These are phyloP conservation scores for Linnaemya tessellans DNA, from an alignment of 2,888 invertebrate genomes.

Conservation along the genomic window DNA sequence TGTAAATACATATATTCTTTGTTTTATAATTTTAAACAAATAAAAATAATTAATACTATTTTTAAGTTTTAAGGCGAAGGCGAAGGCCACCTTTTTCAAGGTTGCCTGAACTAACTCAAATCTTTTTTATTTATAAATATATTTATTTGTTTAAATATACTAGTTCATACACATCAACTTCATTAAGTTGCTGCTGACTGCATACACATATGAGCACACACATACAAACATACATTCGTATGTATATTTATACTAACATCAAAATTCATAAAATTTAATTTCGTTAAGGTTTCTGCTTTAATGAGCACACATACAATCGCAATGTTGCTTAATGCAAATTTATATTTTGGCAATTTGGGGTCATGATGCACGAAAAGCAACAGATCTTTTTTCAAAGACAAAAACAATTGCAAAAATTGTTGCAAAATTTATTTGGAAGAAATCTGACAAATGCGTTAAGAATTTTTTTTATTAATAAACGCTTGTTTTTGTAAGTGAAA, in stretches of 20 bases:
- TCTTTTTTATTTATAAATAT: no score
- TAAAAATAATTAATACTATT: slow-evolving; percentile 22
- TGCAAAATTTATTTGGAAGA: no score
- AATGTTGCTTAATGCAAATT: neutral
- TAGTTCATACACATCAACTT: neutral
- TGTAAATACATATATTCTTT: neutral
- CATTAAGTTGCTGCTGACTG: slow-evolving; percentile 2
- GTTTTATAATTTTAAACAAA: slow-evolving; percentile 17
- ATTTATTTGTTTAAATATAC: neutral
- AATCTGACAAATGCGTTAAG: no score
- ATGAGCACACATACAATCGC: neutral
- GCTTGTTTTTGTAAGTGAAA: no score
- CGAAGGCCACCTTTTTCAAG: slow-evolving; percentile 72
- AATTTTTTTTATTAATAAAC: no score
- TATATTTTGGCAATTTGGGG: neutral
- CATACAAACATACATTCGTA: neutral
- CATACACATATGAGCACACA: neutral
- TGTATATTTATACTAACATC: neutral
- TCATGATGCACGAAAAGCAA: neutral
- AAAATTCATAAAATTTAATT: slow-evolving; percentile 36
- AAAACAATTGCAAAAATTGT: no score
- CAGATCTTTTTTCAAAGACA: neutral
- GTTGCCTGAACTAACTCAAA: slow-evolving; percentile 53
- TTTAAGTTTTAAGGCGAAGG: slow-evolving; percentile 72
- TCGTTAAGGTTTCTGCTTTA: slow-evolving; percentile 8